phyloP scores from a whole-genome alignment of 2,888 invertebrate genomes.

The Andrena hattorfiana region DNA sequence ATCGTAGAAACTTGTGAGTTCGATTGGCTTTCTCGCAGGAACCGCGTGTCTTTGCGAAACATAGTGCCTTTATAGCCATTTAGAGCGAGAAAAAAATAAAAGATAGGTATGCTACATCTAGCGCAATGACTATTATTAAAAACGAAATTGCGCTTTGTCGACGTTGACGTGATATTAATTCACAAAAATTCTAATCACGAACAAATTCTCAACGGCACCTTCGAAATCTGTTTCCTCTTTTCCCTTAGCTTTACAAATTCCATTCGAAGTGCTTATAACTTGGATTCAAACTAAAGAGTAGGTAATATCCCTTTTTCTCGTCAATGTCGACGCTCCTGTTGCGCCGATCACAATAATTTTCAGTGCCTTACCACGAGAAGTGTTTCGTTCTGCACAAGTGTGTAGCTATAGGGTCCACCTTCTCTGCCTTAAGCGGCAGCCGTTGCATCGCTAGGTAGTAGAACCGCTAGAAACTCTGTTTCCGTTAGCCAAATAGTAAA shows the following conservation, averaged over 20 bases:
- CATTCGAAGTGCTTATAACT: no score
- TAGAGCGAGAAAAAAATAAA: slow-evolving; percentile 55
- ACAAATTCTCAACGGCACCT: not conserved
- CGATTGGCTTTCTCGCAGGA: slow-evolving; percentile 50
- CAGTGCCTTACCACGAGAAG: slow-evolving; percentile 24
- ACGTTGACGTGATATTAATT: slow-evolving; percentile 2
- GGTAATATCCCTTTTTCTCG: not conserved
- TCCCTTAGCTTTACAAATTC: no score
- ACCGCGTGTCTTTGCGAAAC: slow-evolving; percentile 76
- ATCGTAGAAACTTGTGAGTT: not conserved
- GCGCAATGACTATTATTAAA: slow-evolving; percentile 18
- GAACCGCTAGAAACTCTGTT: not conserved
- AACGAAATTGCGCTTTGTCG: slow-evolving; percentile 3
- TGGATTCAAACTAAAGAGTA: not conserved
- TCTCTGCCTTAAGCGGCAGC: not conserved
- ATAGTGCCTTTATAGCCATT: slow-evolving; percentile 76
- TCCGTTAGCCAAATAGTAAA: slow-evolving; percentile 1
- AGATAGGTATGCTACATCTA: slow-evolving; percentile 30
- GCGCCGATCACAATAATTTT: slow-evolving; percentile 18
- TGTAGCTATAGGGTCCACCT: not conserved
- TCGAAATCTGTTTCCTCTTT: not conserved
- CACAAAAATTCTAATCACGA: not conserved
- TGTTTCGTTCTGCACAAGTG: not conserved
- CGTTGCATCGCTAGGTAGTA: slow-evolving; percentile 1
- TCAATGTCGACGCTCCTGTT: slow-evolving; percentile 2